Percentiles rank a stretch among this genome's conserved stretches.
Conservation (phyloP, 35 echinoderm and acorn worm genomes). For the Hemicentrotus pulcherrimus region DNA sequence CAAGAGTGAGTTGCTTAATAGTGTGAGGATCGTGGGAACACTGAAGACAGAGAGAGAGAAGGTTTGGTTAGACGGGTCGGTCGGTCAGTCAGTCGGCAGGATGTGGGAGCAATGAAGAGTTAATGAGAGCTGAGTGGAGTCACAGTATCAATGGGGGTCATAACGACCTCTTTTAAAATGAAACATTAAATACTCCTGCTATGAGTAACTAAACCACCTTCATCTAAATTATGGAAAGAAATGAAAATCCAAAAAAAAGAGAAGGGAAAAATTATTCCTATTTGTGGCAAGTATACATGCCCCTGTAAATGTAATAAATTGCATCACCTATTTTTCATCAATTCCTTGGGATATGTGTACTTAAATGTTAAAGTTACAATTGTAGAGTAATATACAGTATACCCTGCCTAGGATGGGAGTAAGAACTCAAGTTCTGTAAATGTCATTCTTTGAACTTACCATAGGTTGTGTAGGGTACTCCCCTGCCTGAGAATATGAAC, state of each 20-base stretch:
- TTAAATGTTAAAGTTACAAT: too few relatives aligned
- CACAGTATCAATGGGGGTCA: slow-evolving; percentile 28
- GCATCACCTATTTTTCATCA: too few relatives aligned
- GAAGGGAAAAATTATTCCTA: too few relatives aligned
- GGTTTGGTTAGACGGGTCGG: not conserved
- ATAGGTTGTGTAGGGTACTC: slow-evolving; percentile 52
- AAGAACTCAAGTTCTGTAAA: too few relatives aligned
- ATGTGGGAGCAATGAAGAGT: slow-evolving; percentile 26
- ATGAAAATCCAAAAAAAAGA: too few relatives aligned
- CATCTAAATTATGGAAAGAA: not conserved
- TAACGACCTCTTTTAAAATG: not conserved
- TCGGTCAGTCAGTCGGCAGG: not conserved
- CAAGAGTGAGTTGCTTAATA: not conserved
- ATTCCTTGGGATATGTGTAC: too few relatives aligned
- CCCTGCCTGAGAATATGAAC: slow-evolving; percentile 52
- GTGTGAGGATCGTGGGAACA: slow-evolving; percentile 31
- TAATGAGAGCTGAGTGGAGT: slow-evolving; percentile 9
- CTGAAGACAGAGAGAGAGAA: not conserved
- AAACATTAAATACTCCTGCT: slow-evolving; percentile 25
- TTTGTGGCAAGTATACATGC: too few relatives aligned
- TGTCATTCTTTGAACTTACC: not conserved
- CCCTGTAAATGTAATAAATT: too few relatives aligned
- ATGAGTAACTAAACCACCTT: not conserved
- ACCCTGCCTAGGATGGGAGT: too few relatives aligned
- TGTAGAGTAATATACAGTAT: too few relatives aligned